These are phyloP conservation scores for Brevipalpus yothersi DNA, from an alignment of 1,140 invertebrate species.

Conservation along the genomic window DNA sequence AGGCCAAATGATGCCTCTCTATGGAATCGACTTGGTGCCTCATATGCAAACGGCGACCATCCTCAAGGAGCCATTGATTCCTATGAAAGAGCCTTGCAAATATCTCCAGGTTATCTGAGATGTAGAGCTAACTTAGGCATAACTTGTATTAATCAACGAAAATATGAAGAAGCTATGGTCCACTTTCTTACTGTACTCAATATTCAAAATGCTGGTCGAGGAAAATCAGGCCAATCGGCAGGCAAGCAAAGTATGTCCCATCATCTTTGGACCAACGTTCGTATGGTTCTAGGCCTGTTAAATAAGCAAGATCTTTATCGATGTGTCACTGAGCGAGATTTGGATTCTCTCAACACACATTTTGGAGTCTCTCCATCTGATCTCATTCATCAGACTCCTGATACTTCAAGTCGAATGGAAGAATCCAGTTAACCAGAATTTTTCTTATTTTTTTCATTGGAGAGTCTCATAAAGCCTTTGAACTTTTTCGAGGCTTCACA, in stretches of 20 bases:
- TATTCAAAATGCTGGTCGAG: conserved; percentile 53
- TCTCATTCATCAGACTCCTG: background rate
- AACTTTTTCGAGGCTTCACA: too few species aligned
- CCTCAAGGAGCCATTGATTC: conserved; percentile 89
- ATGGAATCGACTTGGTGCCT: conserved; percentile 93
- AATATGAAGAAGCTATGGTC: conserved; percentile 79
- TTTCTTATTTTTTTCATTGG: too few species aligned
- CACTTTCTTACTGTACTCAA: conserved; percentile 80
- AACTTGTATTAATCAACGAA: conserved; percentile 83
- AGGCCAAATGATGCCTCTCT: conserved; percentile 67
- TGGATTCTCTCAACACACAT: conserved; percentile 21
- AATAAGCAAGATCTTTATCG: conserved; percentile 49
- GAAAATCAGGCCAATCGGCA: conserved; percentile 18
- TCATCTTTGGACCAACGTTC: conserved; percentile 78
- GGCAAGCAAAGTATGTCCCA: conserved; percentile 41
- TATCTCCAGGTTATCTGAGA: conserved; percentile 84
- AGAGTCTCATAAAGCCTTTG: too few species aligned
- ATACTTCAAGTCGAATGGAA: too few species aligned
- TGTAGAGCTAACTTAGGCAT: conserved; percentile 94
- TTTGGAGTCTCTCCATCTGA: conserved; percentile 15
- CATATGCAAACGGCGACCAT: conserved; percentile 75
- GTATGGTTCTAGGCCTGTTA: conserved; percentile 66
- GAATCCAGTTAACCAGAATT: too few species aligned
- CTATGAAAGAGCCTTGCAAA: conserved; percentile 66
- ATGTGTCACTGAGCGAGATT: conserved; percentile 38